Evolutionary conservation across 2,888 invertebrate genomes (phyloP).

Genomic region (Halictus ligatus): DNA sequence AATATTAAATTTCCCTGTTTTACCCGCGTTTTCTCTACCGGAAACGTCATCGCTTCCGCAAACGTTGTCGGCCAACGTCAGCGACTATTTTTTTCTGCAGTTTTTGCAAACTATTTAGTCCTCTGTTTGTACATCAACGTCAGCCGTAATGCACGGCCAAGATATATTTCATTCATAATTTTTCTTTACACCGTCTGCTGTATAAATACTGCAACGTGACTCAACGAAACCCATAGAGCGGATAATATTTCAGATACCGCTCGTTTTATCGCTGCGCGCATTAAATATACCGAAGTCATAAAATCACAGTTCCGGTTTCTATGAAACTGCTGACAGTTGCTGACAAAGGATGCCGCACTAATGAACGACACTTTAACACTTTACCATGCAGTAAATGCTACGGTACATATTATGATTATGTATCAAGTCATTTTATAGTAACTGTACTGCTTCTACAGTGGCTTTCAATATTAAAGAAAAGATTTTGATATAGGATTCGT

Average conservation of each 20-base stretch:
- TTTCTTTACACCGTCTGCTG: not conserved
- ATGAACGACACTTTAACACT: not conserved
- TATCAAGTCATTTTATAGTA: not conserved
- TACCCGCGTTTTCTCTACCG: not conserved
- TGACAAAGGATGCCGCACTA: not conserved
- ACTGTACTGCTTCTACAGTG: not conserved
- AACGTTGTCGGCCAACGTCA: slow-evolving; percentile 11
- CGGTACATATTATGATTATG: not conserved
- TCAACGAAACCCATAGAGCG: slow-evolving; percentile 22
- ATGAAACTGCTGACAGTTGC: slow-evolving; percentile 17
- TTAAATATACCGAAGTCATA: slow-evolving; percentile 25
- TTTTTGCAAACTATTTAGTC: slow-evolving; percentile 25
- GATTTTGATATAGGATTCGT: not conserved
- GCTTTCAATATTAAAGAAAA: not conserved
- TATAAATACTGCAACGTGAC: slow-evolving; percentile 36
- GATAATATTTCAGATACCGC: slow-evolving; percentile 12
- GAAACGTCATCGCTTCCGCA: not conserved
- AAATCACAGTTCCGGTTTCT: slow-evolving; percentile 23
- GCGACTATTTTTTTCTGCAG: slow-evolving; percentile 21
- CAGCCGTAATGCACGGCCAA: slow-evolving; percentile 26
- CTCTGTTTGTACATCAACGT: slow-evolving; percentile 29
- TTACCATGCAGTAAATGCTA: not conserved
- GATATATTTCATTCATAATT: slow-evolving; percentile 26
- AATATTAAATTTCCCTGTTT: slow-evolving; percentile 21
- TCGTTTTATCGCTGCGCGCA: not conserved